Percentiles rank a stretch among this genome's conserved stretches.
Evolutionary conservation across 2,888 invertebrate genomes (phyloP).

Genomic region (Leucoma salicis): DNA sequence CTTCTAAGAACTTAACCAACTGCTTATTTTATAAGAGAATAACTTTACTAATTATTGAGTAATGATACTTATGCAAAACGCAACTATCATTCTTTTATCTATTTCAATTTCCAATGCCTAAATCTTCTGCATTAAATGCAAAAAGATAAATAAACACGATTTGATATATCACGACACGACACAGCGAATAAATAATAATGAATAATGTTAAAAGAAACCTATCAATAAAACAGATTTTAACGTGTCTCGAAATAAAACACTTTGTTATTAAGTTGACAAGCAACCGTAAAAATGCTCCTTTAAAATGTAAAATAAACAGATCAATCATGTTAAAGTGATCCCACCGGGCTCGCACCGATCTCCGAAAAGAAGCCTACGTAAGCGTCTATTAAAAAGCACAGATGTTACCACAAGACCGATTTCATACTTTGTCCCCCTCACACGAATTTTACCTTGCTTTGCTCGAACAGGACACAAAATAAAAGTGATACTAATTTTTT

Average conservation of each 20-base stretch:
- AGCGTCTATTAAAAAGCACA: constrained; percentile 80
- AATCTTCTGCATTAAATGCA: constrained; percentile 25
- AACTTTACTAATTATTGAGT: too few species aligned
- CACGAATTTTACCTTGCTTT: constrained; percentile 36
- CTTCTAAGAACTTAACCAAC: too few species aligned
- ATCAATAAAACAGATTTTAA: constrained; percentile 80
- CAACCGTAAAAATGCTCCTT: constrained; percentile 82
- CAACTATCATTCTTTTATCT: background rate
- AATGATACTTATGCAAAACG: too few species aligned
- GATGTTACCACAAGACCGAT: constrained; percentile 77
- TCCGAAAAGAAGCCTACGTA: constrained; percentile 81
- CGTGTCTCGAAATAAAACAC: constrained; percentile 78
- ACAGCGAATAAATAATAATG: constrained; percentile 55
- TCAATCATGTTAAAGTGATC: constrained; percentile 82
- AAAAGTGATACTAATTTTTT: constrained; percentile 74
- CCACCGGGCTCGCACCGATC: constrained; percentile 76
- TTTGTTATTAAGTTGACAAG: constrained; percentile 82
- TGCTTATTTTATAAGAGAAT: too few species aligned
- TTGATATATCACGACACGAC: constrained; percentile 45
- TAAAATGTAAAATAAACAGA: constrained; percentile 83
- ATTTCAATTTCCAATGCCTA: constrained; percentile 12
- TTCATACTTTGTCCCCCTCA: constrained; percentile 57
- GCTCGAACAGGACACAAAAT: constrained; percentile 60
- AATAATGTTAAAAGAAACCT: constrained; percentile 76
- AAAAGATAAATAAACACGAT: constrained; percentile 37